Percentiles rank a stretch among this genome's conserved stretches.
Evolutionary conservation across 2,113 vertebrate genomes (phyloP).

Genomic region (Mohoua ochrocephala): DNA sequence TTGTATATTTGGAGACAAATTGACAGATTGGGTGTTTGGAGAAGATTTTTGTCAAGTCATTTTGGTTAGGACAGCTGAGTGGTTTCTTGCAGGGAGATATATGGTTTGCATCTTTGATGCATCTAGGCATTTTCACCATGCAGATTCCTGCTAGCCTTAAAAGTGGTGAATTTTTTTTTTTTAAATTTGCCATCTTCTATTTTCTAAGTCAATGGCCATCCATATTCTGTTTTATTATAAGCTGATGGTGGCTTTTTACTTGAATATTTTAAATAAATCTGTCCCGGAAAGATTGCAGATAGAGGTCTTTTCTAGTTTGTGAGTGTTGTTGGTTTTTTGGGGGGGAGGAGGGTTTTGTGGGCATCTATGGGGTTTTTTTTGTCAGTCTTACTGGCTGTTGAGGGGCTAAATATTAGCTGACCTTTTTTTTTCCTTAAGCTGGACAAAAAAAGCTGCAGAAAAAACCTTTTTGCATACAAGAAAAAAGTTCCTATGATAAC

Average conservation of each 20-base stretch:
- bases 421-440: neutral
- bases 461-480: neutral
- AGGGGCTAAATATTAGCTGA: neutral
- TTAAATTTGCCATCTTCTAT: neutral
- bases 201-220: neutral
- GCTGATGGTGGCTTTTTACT: neutral
- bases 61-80: neutral
- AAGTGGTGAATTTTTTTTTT: neutral
- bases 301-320: neutral
- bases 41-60: neutral
- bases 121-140: neutral
- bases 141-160: neutral
- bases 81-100: neutral
- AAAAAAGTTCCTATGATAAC: neutral
- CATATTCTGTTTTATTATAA: neutral
- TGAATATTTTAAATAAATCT: neutral
- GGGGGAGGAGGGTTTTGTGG: neutral
- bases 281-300: neutral
- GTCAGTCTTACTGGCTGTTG: neutral
- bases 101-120: neutral
- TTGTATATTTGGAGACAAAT: neutral
- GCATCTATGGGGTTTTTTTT: neutral
- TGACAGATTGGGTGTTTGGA: neutral
- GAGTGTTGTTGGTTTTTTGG: neutral
- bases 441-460: neutral